Evolutionary conservation across 2,797 vertebrate genomes (phyloP).

Genomic region (Falco cherrug): DNA sequence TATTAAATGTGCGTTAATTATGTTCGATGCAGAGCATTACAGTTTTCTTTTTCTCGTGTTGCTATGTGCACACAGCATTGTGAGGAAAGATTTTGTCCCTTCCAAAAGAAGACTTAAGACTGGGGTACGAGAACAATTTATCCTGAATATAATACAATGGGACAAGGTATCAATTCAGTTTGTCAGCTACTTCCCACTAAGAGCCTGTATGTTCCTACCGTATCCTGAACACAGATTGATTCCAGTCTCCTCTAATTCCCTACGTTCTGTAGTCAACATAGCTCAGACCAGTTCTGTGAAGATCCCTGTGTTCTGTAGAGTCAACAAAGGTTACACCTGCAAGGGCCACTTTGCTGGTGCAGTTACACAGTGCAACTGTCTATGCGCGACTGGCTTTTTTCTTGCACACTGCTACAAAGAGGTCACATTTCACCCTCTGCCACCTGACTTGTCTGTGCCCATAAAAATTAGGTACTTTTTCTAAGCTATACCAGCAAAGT

Average conservation of each 20-base stretch:
- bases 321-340: neutral
- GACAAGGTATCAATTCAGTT: neutral
- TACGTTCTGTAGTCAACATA: fast-evolving
- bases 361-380: neutral
- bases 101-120: neutral
- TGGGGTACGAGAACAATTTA: neutral
- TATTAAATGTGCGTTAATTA: neutral
- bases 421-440: neutral
- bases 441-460: neutral
- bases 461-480: neutral
- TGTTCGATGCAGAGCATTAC: neutral
- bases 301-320: neutral
- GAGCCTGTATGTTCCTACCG: neutral
- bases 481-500: neutral
- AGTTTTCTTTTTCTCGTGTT: neutral
- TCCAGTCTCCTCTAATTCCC: neutral
- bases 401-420: neutral
- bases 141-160: neutral
- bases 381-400: neutral
- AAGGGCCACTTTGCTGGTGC: neutral
- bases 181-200: neutral
- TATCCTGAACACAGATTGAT: neutral
- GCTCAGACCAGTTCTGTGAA: neutral
- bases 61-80: neutral
- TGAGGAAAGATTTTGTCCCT: neutral